Conservation (phyloP, 2,797 vertebrate genomes). For the Gymnodraco acuticeps region DNA sequence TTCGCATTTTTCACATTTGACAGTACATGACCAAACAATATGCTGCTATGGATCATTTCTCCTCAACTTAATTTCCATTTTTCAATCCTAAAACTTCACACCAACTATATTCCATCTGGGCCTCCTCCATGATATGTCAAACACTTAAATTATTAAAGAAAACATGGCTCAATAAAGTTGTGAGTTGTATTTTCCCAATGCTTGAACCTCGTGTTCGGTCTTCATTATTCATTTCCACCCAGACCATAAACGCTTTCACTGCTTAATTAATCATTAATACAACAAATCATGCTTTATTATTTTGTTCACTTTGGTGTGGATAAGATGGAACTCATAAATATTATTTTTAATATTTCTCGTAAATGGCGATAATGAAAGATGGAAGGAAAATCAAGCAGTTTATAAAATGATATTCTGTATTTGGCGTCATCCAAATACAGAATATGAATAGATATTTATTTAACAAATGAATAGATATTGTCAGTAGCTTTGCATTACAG, state of each 20-base stretch:
- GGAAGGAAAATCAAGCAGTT: neutral
- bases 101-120: too few species aligned
- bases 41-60: too few species aligned
- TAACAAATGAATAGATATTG: neutral
- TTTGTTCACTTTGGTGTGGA: neutral
- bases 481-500: neutral
- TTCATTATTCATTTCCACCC: slow-evolving; percentile 1
- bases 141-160: neutral
- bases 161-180: neutral
- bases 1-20: too few species aligned
- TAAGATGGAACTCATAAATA: neutral
- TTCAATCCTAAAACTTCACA: too few species aligned
- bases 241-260: neutral
- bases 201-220: slow-evolving; percentile 1
- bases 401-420: too few species aligned
- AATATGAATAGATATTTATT: too few species aligned
- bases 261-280: neutral
- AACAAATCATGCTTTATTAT: slow-evolving; percentile 1
- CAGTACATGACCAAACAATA: too few species aligned
- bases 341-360: neutral
- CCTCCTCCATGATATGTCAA: neutral
- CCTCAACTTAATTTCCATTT: too few species aligned
- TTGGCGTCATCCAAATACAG: too few species aligned
- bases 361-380: neutral
- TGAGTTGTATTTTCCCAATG: slow-evolving; percentile 1